These are phyloP conservation scores for Calcarius lapponicus DNA, from an alignment of 2,797 vertebrate species.

Conservation along the genomic window DNA sequence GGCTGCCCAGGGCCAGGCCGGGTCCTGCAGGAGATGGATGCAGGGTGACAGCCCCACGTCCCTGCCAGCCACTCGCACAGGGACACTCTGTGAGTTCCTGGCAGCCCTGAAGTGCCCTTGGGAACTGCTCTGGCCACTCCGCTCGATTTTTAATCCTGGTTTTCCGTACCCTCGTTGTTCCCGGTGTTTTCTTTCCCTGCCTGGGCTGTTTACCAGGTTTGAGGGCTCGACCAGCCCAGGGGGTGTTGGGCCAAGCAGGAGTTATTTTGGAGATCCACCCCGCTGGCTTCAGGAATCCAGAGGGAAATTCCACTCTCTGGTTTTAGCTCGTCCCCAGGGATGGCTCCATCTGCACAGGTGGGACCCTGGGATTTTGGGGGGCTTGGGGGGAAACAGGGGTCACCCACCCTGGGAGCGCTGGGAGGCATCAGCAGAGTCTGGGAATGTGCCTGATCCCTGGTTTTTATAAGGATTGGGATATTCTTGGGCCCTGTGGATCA, in stretches of 20 bases:
- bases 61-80: conserved; percentile 20
- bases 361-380: neutral
- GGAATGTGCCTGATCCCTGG: neutral
- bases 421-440: neutral
- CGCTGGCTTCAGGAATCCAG: neutral
- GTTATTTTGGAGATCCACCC: conserved; percentile 17
- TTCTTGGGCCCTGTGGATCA: neutral
- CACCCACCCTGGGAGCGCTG: neutral
- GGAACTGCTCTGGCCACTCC: neutral
- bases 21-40: neutral
- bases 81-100: conserved; percentile 6
- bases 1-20: neutral
- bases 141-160: neutral
- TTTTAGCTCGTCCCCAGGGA: conserved; percentile 14
- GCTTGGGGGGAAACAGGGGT: neutral
- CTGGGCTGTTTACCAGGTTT: conserved; percentile 23
- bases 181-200: conserved; percentile 25
- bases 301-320: conserved; percentile 3
- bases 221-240: neutral
- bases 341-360: neutral
- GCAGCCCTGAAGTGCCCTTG: neutral
- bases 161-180: conserved; percentile 27
- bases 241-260: neutral
- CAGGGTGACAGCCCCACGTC: neutral
- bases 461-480: neutral